phyloP scores from a whole-genome alignment of 2,888 invertebrate genomes.

The Cryptosula pallasiana region DNA sequence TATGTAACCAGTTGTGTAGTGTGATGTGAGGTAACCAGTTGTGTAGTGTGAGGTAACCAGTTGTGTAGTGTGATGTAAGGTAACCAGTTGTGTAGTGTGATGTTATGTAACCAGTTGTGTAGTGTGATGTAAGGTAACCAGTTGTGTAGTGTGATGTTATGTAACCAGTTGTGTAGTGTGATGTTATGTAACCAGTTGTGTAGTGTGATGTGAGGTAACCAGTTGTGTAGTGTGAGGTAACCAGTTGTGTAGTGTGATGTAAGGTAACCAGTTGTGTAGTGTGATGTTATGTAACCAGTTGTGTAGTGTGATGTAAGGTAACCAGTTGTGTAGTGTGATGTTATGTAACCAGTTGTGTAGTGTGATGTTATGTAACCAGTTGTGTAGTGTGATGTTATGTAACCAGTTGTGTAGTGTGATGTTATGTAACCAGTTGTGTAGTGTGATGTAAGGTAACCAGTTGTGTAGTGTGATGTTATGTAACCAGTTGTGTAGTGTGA shows the following conservation, averaged over 20 bases:
- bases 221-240: background rate
- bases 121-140: background rate
- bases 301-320: no score
- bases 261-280: background rate
- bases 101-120: background rate
- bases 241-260: background rate
- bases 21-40: background rate
- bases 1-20: no score
- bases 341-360: no score
- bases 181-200: background rate
- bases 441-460: no score
- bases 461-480: no score
- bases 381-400: no score
- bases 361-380: no score
- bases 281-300: no score
- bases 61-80: background rate
- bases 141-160: background rate
- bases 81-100: background rate
- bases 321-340: no score
- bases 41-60: background rate
- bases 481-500: no score
- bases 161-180: background rate
- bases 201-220: background rate
- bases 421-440: no score
- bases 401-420: no score